A percentile compares a stretch with the other conserved stretches of the same genome.
phyloP scores from a whole-genome alignment of 2,888 invertebrate genomes.

The Sepioteuthis lessoniana region DNA sequence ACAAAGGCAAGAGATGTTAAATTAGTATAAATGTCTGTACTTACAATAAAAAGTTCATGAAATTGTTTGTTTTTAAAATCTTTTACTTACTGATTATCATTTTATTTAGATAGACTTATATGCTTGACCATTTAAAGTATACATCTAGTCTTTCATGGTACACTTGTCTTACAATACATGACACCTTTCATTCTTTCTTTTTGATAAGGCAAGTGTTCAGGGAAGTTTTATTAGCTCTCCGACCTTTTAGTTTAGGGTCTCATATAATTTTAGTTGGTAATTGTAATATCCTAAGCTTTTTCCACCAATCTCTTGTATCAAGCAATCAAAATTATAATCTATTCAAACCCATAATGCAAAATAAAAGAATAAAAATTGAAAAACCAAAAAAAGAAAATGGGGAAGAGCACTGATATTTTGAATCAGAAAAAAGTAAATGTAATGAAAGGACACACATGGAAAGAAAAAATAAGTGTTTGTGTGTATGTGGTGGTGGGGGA shows the following conservation, averaged over 20 bases:
- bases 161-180: too few species aligned
- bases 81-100: too few species aligned
- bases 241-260: neutral
- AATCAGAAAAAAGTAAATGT: neutral
- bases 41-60: too few species aligned
- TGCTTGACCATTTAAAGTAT: too few species aligned
- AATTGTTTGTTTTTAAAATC: too few species aligned
- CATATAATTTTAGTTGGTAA: neutral
- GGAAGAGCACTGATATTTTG: too few species aligned
- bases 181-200: neutral
- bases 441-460: neutral
- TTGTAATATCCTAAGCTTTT: neutral
- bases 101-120: too few species aligned
- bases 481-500: neutral
- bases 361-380: neutral
- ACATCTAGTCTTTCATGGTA: too few species aligned
- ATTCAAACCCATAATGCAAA: neutral
- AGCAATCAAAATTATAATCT: neutral
- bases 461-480: neutral
- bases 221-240: neutral
- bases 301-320: neutral
- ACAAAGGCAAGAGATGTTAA: too few species aligned
- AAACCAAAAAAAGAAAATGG: neutral
- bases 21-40: too few species aligned
- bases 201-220: neutral